phyloP scores from a whole-genome alignment of 2,113 vertebrate species.

The Rhizomys pruinosus region DNA sequence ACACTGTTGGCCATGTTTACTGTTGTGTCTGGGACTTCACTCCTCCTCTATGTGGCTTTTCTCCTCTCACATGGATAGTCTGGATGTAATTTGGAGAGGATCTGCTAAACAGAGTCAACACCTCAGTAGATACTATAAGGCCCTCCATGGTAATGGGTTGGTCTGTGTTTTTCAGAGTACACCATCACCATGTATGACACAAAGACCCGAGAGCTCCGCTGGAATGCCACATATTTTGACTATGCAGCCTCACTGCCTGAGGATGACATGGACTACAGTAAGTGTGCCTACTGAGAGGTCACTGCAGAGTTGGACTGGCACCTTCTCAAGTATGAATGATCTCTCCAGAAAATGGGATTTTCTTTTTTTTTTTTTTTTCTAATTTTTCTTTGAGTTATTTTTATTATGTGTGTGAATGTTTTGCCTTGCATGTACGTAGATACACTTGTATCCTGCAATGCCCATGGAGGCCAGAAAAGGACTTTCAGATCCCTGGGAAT shows the following conservation, averaged over 20 bases:
- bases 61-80: neutral
- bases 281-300: slow-evolving; percentile 69
- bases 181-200: slow-evolving; percentile 99
- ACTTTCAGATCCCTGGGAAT: no score
- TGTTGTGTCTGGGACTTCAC: neutral
- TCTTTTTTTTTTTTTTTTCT: neutral
- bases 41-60: neutral
- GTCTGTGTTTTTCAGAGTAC: slow-evolving; percentile 90
- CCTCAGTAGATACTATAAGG: neutral
- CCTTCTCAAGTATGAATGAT: neutral
- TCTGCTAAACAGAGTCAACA: neutral
- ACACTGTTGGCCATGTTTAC: neutral
- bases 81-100: neutral
- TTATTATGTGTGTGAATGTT: no score
- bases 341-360: neutral
- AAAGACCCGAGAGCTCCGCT: slow-evolving; percentile 96
- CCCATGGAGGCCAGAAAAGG: no score
- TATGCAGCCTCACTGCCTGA: slow-evolving; percentile 96
- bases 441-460: no score
- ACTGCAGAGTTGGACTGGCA: accelerated
- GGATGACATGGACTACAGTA: slow-evolving; percentile 95
- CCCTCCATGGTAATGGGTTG: slow-evolving; percentile 63
- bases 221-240: slow-evolving; percentile 99
- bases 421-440: no score
- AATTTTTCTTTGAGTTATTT: no score